Evolutionary conservation across 1,140 invertebrate species (phyloP).

Genomic region (Luehdorfia chinensis): DNA sequence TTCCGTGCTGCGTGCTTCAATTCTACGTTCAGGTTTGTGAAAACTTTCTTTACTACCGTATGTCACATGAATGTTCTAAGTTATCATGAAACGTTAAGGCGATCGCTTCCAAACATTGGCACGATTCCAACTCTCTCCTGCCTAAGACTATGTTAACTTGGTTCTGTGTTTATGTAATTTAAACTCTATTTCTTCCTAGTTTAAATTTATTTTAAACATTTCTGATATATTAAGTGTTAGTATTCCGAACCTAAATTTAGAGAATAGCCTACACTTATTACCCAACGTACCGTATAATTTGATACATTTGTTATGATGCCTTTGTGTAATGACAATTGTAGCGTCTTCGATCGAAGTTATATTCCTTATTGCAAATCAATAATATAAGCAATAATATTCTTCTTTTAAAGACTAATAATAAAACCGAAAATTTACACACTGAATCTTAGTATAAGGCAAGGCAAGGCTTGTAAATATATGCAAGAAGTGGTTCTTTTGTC

Average conservation of each 20-base stretch:
- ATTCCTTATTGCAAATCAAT: too few relatives aligned
- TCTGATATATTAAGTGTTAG: constrained; percentile 5
- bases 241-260: constrained; percentile 16
- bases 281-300: constrained; percentile 10
- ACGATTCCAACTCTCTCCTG: constrained; percentile 32
- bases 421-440: too few relatives aligned
- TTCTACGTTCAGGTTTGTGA: constrained; percentile 32
- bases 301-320: constrained; percentile 16
- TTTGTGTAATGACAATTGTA: constrained; percentile 7
- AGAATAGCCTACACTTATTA: constrained; percentile 14
- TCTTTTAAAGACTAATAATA: too few relatives aligned
- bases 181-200: background rate
- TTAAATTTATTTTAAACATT: background rate
- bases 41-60: constrained; percentile 41
- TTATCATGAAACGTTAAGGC: constrained; percentile 46
- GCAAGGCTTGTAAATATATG: too few relatives aligned
- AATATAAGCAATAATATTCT: too few relatives aligned
- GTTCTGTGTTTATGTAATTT: background rate
- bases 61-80: constrained; percentile 37
- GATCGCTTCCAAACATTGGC: constrained; percentile 51
- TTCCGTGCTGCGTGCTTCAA: too few relatives aligned
- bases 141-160: constrained; percentile 16
- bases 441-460: background rate
- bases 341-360: background rate
- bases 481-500: too few relatives aligned